Base-by-base conservation (phyloP, 2,888 invertebrate species). In the Xylocampa areola region DNA sequence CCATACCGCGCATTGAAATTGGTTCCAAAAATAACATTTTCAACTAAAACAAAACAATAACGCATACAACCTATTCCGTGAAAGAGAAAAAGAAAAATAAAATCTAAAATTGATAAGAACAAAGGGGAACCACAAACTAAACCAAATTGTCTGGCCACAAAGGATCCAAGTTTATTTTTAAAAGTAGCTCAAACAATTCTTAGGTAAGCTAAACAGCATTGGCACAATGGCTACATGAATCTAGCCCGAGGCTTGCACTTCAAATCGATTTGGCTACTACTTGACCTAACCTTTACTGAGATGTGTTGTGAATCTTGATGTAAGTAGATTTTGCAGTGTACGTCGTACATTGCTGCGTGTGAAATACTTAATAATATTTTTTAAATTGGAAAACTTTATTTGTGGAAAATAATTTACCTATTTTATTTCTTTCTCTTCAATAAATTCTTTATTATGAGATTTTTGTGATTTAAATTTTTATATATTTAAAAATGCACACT, bases 241-340 rank as follows among this genome's bases (percentile, higher is more conserved):
- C 78, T 68, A 77, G 75, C 79, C 81, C 59, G 52, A 62, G 81
- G 83, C 75, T 69, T 68, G 64, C 71, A 73, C 81, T 83, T 80
- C 78, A 79, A 79, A 84, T 86, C 84, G 86, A 86, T 86, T 86
- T 85, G 82, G 85, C 85, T 83, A 73, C 82, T 77, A 77, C 78
- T 84, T 79, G 80, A 80, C 82, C 82, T 71, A 73, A 40, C 79
- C 41, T 30, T 8, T 69, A 79, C 74, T 61, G 25, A 48, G 63
- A 39, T 7, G 19, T 50, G 39, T 10, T 2, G 29, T 39, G 19
- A 21, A 13, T 36, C 8, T 23, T 32, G 7, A 4, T 8, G 17
- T 11, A 0, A 0, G 47, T 29, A 19, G 33, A 14, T 39, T 29
- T 16, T 0, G 3, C 16, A 11, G n/a, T 32, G 68, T 63, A 11